Base-by-base conservation (phyloP, 2,113 vertebrate species). In the Acanthisitta chloris region DNA sequence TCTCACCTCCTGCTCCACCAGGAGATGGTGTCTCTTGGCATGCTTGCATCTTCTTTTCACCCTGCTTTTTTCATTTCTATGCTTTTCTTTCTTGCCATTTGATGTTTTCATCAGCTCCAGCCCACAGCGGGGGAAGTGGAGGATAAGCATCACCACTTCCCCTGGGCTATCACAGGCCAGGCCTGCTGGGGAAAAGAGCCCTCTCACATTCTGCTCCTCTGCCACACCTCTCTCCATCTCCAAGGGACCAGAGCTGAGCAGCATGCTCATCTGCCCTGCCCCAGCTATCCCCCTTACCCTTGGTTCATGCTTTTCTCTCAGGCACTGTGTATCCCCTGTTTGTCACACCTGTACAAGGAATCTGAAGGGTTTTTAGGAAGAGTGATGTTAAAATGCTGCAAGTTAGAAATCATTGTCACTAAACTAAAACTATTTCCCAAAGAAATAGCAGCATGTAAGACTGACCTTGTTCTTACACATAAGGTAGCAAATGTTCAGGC, bases 101-200 rank as follows among this genome's bases (percentile, higher is more conserved):
- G 57, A 48, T 58, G 11, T 36, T 69, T 72, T 25, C 49, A 61
- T 70, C 54, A 48, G 31, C 46, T 90, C 42, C 3, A 3, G 33
- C 2, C 4, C 1, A 0, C 6, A 48, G 16, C 20, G 1, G 4
- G 3, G 8, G 21, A 64, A 64, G 38, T 28, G 9, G 8, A 87
- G 17, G 31, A 45, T 38, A 12, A 87, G 25, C 28, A 55, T 38
- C 54, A 72, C 17, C 13, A 16, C 12, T 31, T 45, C 17, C 14
- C 54, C 19, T 42, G 23, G 40, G 26, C 38, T 62, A 24, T 43
- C 14, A 43, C 10, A 1, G 1, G 36, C 33, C 59, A 81, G 24
- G 10, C 6, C 15, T 40, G 45, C 25, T 58, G 34, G 16, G 70
- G 70, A 49, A 62, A 72, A 42, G 23, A 91, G 42, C 16, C 19